Base-by-base conservation (phyloP, 2,888 invertebrate genomes). In the Tiliacea citrago region DNA sequence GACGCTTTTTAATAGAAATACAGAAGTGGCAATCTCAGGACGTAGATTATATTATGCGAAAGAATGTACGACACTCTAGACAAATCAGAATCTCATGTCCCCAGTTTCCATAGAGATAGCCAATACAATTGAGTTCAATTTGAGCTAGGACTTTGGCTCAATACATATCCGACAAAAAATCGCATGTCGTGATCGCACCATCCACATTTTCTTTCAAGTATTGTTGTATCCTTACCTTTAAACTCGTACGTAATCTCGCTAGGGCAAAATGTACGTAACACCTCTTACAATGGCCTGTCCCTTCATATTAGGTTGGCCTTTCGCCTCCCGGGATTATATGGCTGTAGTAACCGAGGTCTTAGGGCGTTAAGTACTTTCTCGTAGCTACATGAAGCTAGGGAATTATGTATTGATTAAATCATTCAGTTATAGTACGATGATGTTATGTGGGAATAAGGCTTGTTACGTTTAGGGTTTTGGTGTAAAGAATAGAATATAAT, bases 281-380 rank as follows among this genome's bases (percentile, higher is more conserved):
- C 93, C 92, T 92, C 91, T 89, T 94, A 94, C 93, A 93, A 95
- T 93, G 83, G 92, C 86, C 87, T 90, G 93, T 92, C 94, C 95
- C 93, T 94, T 91, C 92, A 92, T 95, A 95, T 94, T 95, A 95
- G 93, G 92, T 88, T 89, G 92, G 91, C 89, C 91, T 91, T 89
- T 91, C 88, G 88, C 88, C 81, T 77, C 77, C 81, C 79, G 87
- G 90, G 93, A 93, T 93, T 94, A 94, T 92, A 92, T 90, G 88
- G 86, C 88, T 87, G 87, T 88, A 87, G 90, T 92, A 91, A 91
- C 88, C 89, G 85, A 87, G 90, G 88, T 86, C 83, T 90, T 85
- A 88, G 29, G 80, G 88, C 83, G 87, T 91, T 89, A 90, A 92
- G 88, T 88, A 90, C 89, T 91, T 57, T 88, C 88, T 79, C 75